phyloP scores from a whole-genome alignment of 2,113 vertebrate genomes.

The Prunella fulvescens region DNA sequence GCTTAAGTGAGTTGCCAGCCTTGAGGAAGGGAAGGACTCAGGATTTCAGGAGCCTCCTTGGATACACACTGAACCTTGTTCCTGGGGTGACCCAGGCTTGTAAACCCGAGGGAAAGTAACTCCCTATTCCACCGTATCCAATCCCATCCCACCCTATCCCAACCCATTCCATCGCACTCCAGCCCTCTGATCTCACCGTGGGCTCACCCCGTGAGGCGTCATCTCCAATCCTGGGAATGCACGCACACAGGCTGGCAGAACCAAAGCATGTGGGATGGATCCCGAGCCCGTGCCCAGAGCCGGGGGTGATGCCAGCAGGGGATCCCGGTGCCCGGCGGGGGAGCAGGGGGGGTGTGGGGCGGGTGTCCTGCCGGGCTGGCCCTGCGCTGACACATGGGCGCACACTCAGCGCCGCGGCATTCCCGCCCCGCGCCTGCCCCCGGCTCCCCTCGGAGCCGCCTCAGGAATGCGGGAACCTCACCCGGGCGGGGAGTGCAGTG shows the following conservation, averaged over 20 bases:
- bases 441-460: background rate
- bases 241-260: background rate
- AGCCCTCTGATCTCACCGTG: background rate
- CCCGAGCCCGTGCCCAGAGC: background rate
- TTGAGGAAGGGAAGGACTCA: background rate
- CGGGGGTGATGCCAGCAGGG: fast-evolving
- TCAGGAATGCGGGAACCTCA: slow-evolving; percentile 15
- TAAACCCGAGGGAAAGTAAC: background rate
- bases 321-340: fast-evolving
- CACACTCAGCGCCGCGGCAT: background rate
- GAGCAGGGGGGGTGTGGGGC: fast-evolving
- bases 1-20: slow-evolving; percentile 15
- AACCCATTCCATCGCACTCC: background rate
- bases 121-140: background rate
- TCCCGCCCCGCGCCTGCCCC: background rate
- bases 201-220: background rate
- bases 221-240: background rate
- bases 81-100: background rate
- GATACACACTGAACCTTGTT: background rate
- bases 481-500: background rate
- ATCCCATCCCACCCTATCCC: background rate
- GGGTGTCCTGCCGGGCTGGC: background rate
- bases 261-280: fast-evolving
- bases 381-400: background rate
- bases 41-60: background rate